Evolutionary conservation across 1,140 invertebrate species (phyloP), one percentile per base, ranked within the genome.

Genomic region (Pseudoatta argentina): DNA sequence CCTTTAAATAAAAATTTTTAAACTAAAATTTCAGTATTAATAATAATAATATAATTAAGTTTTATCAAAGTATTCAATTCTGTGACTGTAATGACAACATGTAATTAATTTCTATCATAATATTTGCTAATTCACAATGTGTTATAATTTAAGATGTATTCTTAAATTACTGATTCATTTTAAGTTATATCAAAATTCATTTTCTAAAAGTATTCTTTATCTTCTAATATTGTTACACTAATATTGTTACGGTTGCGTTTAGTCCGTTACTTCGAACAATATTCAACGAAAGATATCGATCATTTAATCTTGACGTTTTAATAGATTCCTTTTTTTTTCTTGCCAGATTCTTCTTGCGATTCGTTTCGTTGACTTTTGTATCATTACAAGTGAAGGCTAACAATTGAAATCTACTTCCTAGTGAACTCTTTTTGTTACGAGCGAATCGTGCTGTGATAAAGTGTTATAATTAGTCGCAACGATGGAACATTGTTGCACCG

Each of bases 391-490:
- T 18, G 34, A 82, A 51, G 48, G 51, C 53, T 34, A 59, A 71
- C 39, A 61, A 44, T 61, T 83, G 44, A 61, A 51, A 73, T 61
- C 44, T 75, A 83, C 79, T 63, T 61, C 12, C 24, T 57, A 57
- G 27, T 51, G 30, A 83, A 83, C 57, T 75, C 79, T 73, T 82
- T 44, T 61, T 73, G 69, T 63, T 83, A 61, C 24, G 27, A 55
- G 79, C 55, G 67, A 55, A 82, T 83, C 69, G 69, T 61, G 57
- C 27, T 57, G 24, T 48, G 55, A 75, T 83, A 83, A 83, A 83
- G 79, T 63, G 69, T 75, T 75, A 48, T 75, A 83, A 83, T 83
- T 83, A 83, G 69, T 83, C 69, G 69, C 79, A 57, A 44, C 69
- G 51, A 81, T 81, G 27, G 27, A 73, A 73, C 79, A 83, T 83